Evolutionary conservation across 2,797 vertebrate genomes (phyloP).

Genomic region (Gouania willdenowi): DNA sequence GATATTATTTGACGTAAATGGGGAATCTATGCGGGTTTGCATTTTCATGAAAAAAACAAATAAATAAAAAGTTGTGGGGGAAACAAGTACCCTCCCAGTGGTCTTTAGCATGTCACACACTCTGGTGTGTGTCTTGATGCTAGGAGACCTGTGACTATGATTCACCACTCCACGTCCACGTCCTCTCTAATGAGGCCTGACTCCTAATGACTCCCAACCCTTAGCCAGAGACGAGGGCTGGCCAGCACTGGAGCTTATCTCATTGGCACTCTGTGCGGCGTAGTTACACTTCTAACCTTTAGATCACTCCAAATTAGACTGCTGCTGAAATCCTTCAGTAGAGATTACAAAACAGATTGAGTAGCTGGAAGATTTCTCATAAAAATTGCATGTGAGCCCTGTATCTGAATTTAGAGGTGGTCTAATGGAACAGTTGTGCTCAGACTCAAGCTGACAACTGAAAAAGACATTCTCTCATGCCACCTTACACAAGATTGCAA

Average conservation of each 20-base stretch:
- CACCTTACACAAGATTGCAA: conserved; percentile 43
- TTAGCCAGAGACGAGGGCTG: conserved; percentile 37
- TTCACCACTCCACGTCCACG: conserved; percentile 48
- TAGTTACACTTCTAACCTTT: conserved; percentile 64
- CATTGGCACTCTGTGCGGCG: conserved; percentile 45
- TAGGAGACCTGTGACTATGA: conserved; percentile 32
- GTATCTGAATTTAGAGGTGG: conserved; percentile 36
- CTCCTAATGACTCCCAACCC: conserved; percentile 57
- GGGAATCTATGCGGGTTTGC: too few species aligned
- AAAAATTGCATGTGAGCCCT: conserved; percentile 49
- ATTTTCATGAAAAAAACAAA: too few species aligned
- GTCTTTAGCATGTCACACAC: conserved; percentile 20
- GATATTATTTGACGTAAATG: too few species aligned
- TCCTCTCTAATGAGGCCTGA: conserved; percentile 64
- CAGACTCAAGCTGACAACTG: conserved; percentile 33
- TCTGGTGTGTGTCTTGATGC: conserved; percentile 29
- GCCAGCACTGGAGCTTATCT: conserved; percentile 45
- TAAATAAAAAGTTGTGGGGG: too few species aligned
- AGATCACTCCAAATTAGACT: conserved; percentile 60
- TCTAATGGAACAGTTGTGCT: conserved; percentile 36
- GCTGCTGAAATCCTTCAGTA: conserved; percentile 51
- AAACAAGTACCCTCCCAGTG: conserved; percentile 16
- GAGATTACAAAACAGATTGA: conserved; percentile 62
- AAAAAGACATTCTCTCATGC: conserved; percentile 49
- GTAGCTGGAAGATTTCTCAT: conserved; percentile 48